Conservation (phyloP, 2,113 vertebrate genomes). For the Gopherus flavomarginatus region DNA sequence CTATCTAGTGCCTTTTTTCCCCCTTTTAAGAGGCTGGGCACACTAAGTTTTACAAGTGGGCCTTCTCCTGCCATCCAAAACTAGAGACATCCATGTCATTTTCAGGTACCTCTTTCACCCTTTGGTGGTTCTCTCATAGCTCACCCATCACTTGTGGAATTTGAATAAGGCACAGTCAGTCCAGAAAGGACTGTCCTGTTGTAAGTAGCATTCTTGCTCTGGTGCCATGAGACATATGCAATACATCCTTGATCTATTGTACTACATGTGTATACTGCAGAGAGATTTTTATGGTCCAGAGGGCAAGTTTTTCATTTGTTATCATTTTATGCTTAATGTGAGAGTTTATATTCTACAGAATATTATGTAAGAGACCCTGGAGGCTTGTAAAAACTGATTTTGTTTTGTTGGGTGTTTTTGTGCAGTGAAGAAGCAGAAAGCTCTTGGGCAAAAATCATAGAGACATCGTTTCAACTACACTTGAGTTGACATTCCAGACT, state of each 20-base stretch:
- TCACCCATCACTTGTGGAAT: neutral
- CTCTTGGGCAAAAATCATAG: neutral
- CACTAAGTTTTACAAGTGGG: neutral
- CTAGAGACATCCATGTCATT: neutral
- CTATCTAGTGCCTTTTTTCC: neutral
- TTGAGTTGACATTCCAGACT: neutral
- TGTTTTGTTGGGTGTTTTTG: neutral
- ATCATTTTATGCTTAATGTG: neutral
- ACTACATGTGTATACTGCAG: accelerated
- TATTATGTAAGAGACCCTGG: neutral
- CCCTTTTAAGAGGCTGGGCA: neutral
- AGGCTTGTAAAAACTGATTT: neutral
- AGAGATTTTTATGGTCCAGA: neutral
- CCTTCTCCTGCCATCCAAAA: neutral
- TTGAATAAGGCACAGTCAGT: neutral
- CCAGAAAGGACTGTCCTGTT: neutral
- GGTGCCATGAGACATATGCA: neutral
- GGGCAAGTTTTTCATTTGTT: neutral
- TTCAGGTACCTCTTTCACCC: neutral
- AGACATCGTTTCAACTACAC: neutral
- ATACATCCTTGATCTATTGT: neutral
- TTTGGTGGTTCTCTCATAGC: neutral
- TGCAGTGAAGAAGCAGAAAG: neutral
- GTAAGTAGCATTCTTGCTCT: neutral
- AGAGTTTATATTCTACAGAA: neutral